Evolutionary conservation across 2,113 vertebrate genomes (phyloP).

Genomic region (Podarcis muralis): DNA sequence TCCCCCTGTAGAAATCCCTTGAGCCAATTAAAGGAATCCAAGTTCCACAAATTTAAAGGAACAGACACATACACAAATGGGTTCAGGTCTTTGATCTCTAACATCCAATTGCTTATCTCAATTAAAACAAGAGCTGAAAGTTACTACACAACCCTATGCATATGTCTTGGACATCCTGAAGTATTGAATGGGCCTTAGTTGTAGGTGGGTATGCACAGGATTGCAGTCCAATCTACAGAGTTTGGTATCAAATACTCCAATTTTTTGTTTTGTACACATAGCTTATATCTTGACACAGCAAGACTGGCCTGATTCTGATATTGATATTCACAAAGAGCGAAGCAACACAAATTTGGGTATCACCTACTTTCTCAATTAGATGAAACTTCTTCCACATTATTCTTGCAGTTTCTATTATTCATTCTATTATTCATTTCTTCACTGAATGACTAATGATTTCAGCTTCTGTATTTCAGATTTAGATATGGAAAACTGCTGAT

Average conservation of each 20-base stretch:
- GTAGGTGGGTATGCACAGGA: neutral
- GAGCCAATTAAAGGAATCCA: neutral
- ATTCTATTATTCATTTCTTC: constrained; percentile 64
- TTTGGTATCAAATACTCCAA: neutral
- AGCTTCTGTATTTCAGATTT: constrained; percentile 39
- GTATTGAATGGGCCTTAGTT: neutral
- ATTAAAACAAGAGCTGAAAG: constrained; percentile 13
- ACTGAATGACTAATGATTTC: constrained; percentile 31
- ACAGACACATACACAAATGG: neutral
- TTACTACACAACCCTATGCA: neutral
- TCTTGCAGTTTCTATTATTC: constrained; percentile 57
- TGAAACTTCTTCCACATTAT: constrained; percentile 43
- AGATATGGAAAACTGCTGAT: constrained; percentile 41
- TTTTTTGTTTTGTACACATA: constrained; percentile 5
- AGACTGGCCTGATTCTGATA: constrained; percentile 17
- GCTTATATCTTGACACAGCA: constrained; percentile 31
- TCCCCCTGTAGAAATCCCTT: neutral
- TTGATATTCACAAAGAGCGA: constrained; percentile 63
- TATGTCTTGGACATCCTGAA: neutral
- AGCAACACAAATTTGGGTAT: constrained; percentile 64
- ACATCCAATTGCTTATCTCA: too few relatives aligned
- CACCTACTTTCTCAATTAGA: constrained; percentile 56
- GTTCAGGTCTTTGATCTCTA: neutral
- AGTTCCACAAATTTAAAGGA: neutral
- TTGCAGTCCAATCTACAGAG: neutral